These are phyloP conservation scores for Micropoecilia bifurca DNA, from an alignment of 2,797 vertebrate genomes.

Conservation along the genomic window DNA sequence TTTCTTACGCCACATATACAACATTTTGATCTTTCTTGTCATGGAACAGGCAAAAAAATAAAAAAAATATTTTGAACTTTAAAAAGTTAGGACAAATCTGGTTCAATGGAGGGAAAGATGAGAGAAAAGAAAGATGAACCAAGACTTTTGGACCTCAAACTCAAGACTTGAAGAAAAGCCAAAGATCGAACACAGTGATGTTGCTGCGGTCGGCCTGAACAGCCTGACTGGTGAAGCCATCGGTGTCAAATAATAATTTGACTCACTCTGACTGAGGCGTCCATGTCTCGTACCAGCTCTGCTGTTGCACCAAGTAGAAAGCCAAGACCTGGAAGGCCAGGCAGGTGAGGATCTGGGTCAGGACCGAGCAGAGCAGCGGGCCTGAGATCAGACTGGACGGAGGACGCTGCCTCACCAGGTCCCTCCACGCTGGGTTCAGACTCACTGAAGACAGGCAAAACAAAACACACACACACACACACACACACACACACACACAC, in stretches of 20 bases:
- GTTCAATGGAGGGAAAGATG: not conserved
- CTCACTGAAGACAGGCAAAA: slow-evolving; percentile 85
- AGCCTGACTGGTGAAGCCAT: not conserved
- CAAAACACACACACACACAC: no score
- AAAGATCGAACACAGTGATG: not conserved
- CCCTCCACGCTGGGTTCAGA: slow-evolving; percentile 95
- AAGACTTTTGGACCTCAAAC: not conserved
- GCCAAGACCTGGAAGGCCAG: slow-evolving; percentile 89
- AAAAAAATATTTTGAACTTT: not conserved
- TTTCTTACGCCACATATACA: not conserved
- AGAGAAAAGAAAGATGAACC: not conserved
- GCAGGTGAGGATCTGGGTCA: slow-evolving; percentile 93
- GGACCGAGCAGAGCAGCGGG: slow-evolving; percentile 90
- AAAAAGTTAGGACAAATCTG: not conserved
- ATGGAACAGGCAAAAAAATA: not conserved
- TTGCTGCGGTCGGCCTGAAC: not conserved
- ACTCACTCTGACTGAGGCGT: slow-evolving; percentile 88
- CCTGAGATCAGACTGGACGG: slow-evolving; percentile 94
- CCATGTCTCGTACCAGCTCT: slow-evolving; percentile 91
- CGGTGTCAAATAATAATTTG: not conserved
- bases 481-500: not conserved
- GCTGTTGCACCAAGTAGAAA: slow-evolving; percentile 87
- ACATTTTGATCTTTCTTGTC: not conserved
- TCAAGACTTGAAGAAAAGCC: not conserved
- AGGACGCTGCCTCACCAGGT: slow-evolving; percentile 88